phyloP scores from a whole-genome alignment of 2,888 invertebrate species.

The Drosophila tripunctata region DNA sequence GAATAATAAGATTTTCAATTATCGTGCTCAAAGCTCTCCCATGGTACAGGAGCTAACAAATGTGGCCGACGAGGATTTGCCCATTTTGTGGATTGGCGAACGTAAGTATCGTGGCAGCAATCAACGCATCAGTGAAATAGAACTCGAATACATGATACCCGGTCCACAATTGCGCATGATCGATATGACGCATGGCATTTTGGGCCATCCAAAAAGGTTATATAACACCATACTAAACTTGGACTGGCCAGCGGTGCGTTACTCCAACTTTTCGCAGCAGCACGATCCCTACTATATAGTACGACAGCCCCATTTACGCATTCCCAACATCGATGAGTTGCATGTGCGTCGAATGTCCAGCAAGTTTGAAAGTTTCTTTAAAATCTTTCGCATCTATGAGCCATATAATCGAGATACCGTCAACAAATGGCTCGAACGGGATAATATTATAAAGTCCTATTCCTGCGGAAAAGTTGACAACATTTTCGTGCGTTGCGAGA shows the following conservation, averaged over 20 bases:
- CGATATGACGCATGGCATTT: conserved; percentile 79
- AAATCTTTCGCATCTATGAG: conserved; percentile 55
- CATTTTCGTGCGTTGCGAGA: neutral
- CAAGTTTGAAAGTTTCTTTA: conserved; percentile 67
- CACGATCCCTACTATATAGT: conserved; percentile 81
- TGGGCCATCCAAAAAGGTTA: conserved; percentile 79
- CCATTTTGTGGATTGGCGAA: conserved; percentile 82
- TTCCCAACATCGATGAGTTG: conserved; percentile 56
- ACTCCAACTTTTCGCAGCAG: conserved; percentile 57
- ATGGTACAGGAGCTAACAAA: conserved; percentile 76
- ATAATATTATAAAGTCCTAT: neutral
- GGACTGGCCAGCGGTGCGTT: conserved; percentile 75
- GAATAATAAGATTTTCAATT: conserved; percentile 77
- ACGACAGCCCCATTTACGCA: conserved; percentile 66
- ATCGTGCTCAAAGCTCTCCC: conserved; percentile 80
- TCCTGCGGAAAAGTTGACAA: neutral
- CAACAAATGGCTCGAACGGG: conserved; percentile 60
- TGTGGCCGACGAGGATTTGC: conserved; percentile 68
- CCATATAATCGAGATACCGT: conserved; percentile 36
- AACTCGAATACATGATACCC: conserved; percentile 80
- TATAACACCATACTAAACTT: conserved; percentile 79
- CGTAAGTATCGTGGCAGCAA: conserved; percentile 82
- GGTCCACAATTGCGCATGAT: conserved; percentile 76
- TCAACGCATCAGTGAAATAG: conserved; percentile 76
- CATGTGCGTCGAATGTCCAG: conserved; percentile 35